Evolutionary conservation across 2,888 invertebrate species (phyloP).

Genomic region (Ferrisia virgata): DNA sequence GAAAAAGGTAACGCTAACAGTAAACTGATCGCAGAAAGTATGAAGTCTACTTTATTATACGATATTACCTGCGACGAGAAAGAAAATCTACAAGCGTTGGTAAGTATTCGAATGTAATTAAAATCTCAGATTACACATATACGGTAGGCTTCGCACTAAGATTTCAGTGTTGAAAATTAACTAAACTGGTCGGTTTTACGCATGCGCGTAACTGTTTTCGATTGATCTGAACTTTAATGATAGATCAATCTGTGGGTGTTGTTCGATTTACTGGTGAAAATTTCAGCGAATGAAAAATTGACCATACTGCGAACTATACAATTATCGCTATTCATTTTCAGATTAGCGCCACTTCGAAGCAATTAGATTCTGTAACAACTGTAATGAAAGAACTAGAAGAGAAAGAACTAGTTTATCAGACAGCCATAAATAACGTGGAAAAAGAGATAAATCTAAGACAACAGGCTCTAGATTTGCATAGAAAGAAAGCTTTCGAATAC

Average conservation of each 20-base stretch:
- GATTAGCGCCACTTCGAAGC: slow-evolving; percentile 55
- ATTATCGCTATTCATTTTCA: background rate
- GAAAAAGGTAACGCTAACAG: slow-evolving; percentile 99
- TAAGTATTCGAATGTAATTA: slow-evolving; percentile 53
- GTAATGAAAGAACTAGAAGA: slow-evolving; percentile 93
- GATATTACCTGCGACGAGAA: slow-evolving; percentile 92
- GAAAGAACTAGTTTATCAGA: slow-evolving; percentile 88
- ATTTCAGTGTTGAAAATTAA: too few relatives aligned
- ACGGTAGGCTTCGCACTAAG: background rate
- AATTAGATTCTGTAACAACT: slow-evolving; percentile 93
- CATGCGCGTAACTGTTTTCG: too few relatives aligned
- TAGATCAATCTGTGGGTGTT: too few relatives aligned
- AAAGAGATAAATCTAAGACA: slow-evolving; percentile 89
- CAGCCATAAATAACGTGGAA: slow-evolving; percentile 86
- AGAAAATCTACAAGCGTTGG: slow-evolving; percentile 86
- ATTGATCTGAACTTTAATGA: too few relatives aligned
- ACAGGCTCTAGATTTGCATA: slow-evolving; percentile 97
- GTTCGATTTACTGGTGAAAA: too few relatives aligned
- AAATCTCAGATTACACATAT: background rate
- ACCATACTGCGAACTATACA: too few relatives aligned
- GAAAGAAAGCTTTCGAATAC: slow-evolving; percentile 94
- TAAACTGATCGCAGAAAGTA: slow-evolving; percentile 95
- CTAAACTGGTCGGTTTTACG: too few relatives aligned
- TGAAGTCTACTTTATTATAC: slow-evolving; percentile 92
- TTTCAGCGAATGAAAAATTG: too few relatives aligned